phyloP scores from a whole-genome alignment of 2,888 invertebrate genomes.

The Anthoptus insignis region DNA sequence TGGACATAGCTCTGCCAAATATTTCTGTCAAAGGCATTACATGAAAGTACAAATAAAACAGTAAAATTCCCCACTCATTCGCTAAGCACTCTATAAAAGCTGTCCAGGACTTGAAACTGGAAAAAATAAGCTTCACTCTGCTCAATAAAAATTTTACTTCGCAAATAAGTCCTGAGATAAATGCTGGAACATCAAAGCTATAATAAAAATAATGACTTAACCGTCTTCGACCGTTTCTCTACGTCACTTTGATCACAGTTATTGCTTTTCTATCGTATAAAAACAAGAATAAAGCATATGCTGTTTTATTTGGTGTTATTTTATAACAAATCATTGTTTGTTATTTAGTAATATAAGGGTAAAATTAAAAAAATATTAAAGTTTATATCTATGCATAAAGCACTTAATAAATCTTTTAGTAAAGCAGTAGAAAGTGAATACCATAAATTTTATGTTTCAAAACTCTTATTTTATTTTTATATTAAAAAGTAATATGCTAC shows the following conservation, averaged over 20 bases:
- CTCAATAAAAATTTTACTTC: conserved; percentile 36
- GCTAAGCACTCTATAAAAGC: conserved; percentile 22
- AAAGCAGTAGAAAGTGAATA: too few relatives aligned
- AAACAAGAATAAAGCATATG: conserved; percentile 18
- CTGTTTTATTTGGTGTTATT: conserved; percentile 17
- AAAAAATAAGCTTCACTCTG: conserved; percentile 28
- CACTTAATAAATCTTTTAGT: too few relatives aligned
- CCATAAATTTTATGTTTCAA: too few relatives aligned
- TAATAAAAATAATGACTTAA: conserved; percentile 39
- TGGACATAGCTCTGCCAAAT: background rate
- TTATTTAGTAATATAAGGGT: too few relatives aligned
- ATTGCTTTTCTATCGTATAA: conserved; percentile 31
- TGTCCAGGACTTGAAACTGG: conserved; percentile 24
- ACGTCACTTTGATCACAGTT: conserved; percentile 37
- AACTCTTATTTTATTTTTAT: too few relatives aligned
- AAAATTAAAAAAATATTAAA: background rate
- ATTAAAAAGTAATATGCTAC: too few relatives aligned
- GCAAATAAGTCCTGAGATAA: conserved; percentile 36
- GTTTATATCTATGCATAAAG: too few relatives aligned
- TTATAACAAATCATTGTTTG: conserved; percentile 3
- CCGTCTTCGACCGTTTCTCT: conserved; percentile 31
- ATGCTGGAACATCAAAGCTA: conserved; percentile 38
- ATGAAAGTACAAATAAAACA: conserved; percentile 18
- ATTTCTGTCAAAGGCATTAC: conserved; percentile 14
- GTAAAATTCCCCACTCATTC: conserved; percentile 20